Base-by-base conservation (phyloP, 1,140 invertebrate species). In the Zaprionus ornatus region DNA sequence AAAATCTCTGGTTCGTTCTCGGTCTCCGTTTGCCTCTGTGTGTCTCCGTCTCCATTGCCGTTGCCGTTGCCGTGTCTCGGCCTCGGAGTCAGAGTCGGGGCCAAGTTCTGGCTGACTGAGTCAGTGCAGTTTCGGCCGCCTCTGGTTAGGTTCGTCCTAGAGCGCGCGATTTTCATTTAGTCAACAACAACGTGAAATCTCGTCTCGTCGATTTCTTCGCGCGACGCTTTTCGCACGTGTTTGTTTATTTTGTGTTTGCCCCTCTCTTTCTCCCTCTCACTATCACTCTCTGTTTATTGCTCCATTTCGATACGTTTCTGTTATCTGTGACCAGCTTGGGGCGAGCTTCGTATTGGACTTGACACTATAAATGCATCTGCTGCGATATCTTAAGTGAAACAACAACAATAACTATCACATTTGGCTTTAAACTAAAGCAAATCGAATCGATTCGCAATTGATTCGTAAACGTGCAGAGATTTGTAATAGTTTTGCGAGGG, bases 61-160 rank as follows among this genome's bases (percentile, higher is more conserved):
- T 77, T 54, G 57, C 35, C 40, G 63, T 61, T 56, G 19, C 25
- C 21, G 50, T 61, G 56, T 61, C 48, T 61, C 60, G 68, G 42
- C 42, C 50, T 76, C 69, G 67, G 74, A 76, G 68, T 65, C 74
- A 69, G 40, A 45, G 40, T 45, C 40, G 40, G 40, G 74, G 74
- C 59, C 72, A 29, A 77, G 29, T 73, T 40, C 15, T 29, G 66
- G 35, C 15, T 29, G 66, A 21, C 50, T 40, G 35, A 79, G 71
- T 86, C 83, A 86, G 82, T 86, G 82, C 80, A 83, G 79, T 82
- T 86, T 86, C 40, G 74, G 72, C 78, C 83, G 82, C 82, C 83
- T 83, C 81, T 80, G 82, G 82, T 71, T 71, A 65, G 76, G 72
- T 75, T 68, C 40, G 68, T 73, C 74, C 74, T 63, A 78, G 40